Evolutionary conservation across 2,888 invertebrate genomes (phyloP).

Genomic region (Caenorhabditis sinica): DNA sequence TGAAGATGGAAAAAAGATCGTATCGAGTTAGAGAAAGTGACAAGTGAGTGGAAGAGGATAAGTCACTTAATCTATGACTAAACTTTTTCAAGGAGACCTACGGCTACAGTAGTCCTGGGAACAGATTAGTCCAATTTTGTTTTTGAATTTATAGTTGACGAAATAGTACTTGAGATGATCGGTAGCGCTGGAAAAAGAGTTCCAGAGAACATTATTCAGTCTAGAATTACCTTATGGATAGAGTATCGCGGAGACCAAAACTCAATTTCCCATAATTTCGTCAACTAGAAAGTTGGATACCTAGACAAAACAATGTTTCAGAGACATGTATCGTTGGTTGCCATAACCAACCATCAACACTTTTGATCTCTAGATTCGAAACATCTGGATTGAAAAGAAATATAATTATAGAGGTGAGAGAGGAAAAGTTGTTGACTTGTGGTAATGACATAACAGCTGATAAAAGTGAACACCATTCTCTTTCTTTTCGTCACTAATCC

Average conservation of each 20-base stretch:
- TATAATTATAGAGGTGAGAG: neutral
- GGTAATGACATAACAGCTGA: constrained; percentile 25
- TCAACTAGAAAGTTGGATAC: too few relatives aligned
- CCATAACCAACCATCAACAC: neutral
- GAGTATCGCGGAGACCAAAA: too few relatives aligned
- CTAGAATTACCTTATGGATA: too few relatives aligned
- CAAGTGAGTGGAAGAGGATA: constrained; percentile 27
- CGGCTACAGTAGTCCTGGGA: constrained; percentile 3
- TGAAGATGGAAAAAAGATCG: constrained; percentile 39
- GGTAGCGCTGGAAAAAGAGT: neutral
- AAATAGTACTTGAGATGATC: neutral
- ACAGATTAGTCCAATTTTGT: neutral
- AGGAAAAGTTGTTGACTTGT: constrained; percentile 11
- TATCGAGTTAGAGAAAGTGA: constrained; percentile 53
- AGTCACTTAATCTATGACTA: constrained; percentile 20
- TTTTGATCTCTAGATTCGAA: neutral
- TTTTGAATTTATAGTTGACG: neutral
- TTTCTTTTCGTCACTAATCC: constrained; percentile 31
- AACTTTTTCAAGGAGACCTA: neutral
- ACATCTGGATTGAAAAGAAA: constrained; percentile 4
- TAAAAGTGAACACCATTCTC: constrained; percentile 40
- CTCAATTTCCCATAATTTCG: too few relatives aligned
- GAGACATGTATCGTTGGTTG: too few relatives aligned
- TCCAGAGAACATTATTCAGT: too few relatives aligned
- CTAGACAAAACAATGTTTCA: too few relatives aligned